These are phyloP conservation scores for Eubasilissa splendida DNA, from an alignment of 2,888 invertebrate species.

Conservation along the genomic window DNA sequence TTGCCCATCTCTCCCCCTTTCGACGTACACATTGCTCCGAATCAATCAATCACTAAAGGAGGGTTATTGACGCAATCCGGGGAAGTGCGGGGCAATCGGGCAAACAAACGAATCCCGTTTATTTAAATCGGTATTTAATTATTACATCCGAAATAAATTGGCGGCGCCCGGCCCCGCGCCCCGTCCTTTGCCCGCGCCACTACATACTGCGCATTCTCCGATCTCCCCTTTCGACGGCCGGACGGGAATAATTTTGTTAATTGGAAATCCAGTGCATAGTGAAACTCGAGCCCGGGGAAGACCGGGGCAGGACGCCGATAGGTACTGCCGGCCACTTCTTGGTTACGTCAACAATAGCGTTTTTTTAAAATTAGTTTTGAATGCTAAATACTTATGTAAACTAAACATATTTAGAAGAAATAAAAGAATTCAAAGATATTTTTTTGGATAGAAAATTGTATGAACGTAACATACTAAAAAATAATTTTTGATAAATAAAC, in stretches of 20 bases:
- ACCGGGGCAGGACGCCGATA: background rate
- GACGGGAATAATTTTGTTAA: conserved; percentile 45
- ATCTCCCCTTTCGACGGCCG: conserved; percentile 27
- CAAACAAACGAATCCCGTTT: conserved; percentile 40
- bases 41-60: conserved; percentile 41
- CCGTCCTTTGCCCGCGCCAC: conserved; percentile 12
- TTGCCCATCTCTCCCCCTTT: conserved; percentile 12
- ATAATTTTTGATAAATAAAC: too few species aligned
- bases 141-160: conserved; percentile 43
- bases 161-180: conserved; percentile 17
- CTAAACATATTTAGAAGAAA: too few species aligned
- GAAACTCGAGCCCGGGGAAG: conserved; percentile 16
- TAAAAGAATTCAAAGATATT: too few species aligned
- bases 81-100: conserved; percentile 27
- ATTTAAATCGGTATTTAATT: conserved; percentile 53
- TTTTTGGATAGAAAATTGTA: too few species aligned
- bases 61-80: conserved; percentile 29
- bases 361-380: too few species aligned
- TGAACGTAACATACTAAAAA: too few species aligned
- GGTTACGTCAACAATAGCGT: too few species aligned
- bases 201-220: conserved; percentile 26
- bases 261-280: conserved; percentile 45
- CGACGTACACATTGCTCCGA: conserved; percentile 19
- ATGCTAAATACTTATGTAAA: too few species aligned
- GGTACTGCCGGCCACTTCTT: background rate